phyloP scores from a whole-genome alignment of 2,113 vertebrate genomes.

The Hemiprocne comata region DNA sequence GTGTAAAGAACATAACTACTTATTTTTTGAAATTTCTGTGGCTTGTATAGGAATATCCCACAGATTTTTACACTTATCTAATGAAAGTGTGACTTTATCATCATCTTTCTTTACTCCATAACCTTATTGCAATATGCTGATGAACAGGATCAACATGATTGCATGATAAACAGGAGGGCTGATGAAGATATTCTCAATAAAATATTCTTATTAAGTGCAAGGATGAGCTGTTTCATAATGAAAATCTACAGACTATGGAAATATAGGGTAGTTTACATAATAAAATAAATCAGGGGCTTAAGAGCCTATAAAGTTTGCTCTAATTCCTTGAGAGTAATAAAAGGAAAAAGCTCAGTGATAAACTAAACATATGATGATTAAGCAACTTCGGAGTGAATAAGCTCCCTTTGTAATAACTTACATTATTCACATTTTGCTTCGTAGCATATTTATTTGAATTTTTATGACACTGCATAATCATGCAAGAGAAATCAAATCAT shows the following conservation, averaged over 20 bases:
- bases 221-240: background rate
- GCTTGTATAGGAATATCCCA: background rate
- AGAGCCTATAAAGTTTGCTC: slow-evolving; percentile 1
- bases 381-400: slow-evolving; percentile 6
- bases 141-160: background rate
- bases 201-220: background rate
- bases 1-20: background rate
- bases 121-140: background rate
- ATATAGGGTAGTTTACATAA: background rate
- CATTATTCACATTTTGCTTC: slow-evolving; percentile 21
- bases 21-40: background rate
- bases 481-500: slow-evolving; percentile 26
- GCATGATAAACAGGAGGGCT: background rate
- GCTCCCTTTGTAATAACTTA: slow-evolving; percentile 21
- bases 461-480: slow-evolving; percentile 33
- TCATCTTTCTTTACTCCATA: background rate
- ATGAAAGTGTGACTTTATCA: background rate
- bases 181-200: background rate
- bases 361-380: slow-evolving; percentile 32
- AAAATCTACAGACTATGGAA: background rate
- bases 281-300: slow-evolving; percentile 29
- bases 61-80: background rate
- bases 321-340: slow-evolving; percentile 41
- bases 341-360: slow-evolving; percentile 11
- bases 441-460: slow-evolving; percentile 31